Evolutionary conservation across 2,797 vertebrate genomes (phyloP).

Genomic region (Paguma larvata): DNA sequence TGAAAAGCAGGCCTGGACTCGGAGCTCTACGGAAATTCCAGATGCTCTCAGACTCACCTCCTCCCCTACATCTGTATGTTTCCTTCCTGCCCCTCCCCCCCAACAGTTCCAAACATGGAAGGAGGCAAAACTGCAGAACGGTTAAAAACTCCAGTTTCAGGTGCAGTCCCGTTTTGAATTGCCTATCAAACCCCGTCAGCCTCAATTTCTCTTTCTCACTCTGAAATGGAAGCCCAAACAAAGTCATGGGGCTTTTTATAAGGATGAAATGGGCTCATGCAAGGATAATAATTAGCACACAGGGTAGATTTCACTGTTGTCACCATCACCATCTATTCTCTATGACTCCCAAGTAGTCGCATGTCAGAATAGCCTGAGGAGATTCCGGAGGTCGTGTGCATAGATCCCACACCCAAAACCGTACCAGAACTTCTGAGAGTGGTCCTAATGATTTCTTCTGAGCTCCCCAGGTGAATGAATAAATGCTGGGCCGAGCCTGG

Average conservation of each 20-base stretch:
- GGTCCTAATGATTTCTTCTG: neutral
- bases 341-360: neutral
- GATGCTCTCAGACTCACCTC: neutral
- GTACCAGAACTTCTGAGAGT: neutral
- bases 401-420: neutral
- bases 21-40: conserved; percentile 24
- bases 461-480: neutral
- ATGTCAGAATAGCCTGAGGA: neutral
- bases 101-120: neutral
- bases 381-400: neutral
- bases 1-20: neutral
- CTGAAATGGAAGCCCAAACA: neutral
- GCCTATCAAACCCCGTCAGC: neutral
- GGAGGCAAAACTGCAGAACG: neutral
- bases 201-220: neutral
- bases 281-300: neutral
- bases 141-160: neutral
- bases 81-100: neutral
- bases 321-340: neutral
- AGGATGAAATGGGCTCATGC: neutral
- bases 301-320: neutral
- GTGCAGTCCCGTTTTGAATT: neutral
- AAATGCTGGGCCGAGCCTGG: neutral
- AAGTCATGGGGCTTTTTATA: neutral
- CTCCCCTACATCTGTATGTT: neutral